phyloP scores from a whole-genome alignment of 2,888 invertebrate species.

The Drosophila borealis region DNA sequence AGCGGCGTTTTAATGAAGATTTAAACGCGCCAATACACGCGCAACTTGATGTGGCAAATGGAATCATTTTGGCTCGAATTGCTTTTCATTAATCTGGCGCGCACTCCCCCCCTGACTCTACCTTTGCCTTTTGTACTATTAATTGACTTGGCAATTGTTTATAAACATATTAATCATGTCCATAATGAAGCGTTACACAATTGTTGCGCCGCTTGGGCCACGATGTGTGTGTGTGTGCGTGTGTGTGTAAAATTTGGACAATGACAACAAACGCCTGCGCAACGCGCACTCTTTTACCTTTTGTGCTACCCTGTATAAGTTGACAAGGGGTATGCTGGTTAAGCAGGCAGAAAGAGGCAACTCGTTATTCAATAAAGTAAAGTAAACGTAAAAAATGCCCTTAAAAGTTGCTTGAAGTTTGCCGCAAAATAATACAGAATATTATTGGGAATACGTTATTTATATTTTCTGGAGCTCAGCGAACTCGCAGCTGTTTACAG shows the following conservation, averaged over 20 bases:
- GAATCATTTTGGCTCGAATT: neutral
- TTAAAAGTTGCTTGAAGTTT: too few relatives aligned
- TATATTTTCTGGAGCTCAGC: too few relatives aligned
- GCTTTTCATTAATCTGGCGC: conserved; percentile 57
- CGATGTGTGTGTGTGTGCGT: conserved; percentile 31
- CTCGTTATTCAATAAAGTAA: too few relatives aligned
- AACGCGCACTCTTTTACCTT: conserved; percentile 18
- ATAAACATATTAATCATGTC: conserved; percentile 79
- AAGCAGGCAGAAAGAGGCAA: neutral
- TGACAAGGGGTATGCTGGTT: neutral
- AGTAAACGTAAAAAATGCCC: too few relatives aligned
- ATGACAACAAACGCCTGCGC: conserved; percentile 20
- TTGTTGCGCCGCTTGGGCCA: conserved; percentile 33
- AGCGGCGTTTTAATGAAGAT: conserved; percentile 77
- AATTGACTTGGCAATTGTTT: conserved; percentile 77
- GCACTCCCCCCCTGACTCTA: conserved; percentile 8
- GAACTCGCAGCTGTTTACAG: neutral
- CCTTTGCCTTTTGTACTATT: conserved; percentile 50
- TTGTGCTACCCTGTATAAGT: conserved; percentile 5
- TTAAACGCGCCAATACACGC: conserved; percentile 46
- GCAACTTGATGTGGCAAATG: neutral
- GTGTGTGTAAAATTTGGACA: conserved; percentile 28
- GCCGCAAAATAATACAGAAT: too few relatives aligned
- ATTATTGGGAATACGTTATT: too few relatives aligned
- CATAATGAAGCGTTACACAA: conserved; percentile 77